Percentiles rank a stretch among this genome's conserved stretches.
Conservation (phyloP, 1,140 invertebrate species). For the Pomacea maculata region DNA sequence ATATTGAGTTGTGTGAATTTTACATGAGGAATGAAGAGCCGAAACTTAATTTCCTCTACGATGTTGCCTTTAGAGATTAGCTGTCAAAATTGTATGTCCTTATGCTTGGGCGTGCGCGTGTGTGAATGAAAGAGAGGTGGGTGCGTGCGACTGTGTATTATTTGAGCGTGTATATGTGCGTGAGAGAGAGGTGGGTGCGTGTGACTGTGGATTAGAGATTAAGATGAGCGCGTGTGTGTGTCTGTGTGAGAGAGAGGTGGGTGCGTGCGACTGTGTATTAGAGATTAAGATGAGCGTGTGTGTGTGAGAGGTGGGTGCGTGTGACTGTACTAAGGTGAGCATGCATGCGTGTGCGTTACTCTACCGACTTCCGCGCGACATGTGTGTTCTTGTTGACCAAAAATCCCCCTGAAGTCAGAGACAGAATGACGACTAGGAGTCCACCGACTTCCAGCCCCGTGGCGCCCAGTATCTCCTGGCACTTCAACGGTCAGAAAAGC, state of each 20-base stretch:
- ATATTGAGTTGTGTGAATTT: not conserved
- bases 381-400: too few relatives aligned
- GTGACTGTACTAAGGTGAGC: not conserved
- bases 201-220: not conserved
- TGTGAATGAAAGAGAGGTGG: not conserved
- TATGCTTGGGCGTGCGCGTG: not conserved
- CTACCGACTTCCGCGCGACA: not conserved
- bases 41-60: too few relatives aligned
- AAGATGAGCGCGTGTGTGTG: not conserved
- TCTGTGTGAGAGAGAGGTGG: not conserved
- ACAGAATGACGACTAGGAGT: too few relatives aligned
- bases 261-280: not conserved
- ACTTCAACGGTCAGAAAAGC: too few relatives aligned
- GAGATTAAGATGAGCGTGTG: not conserved
- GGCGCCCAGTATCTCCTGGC: too few relatives aligned
- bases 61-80: too few relatives aligned
- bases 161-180: not conserved
- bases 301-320: not conserved
- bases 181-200: not conserved
- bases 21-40: too few relatives aligned
- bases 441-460: too few relatives aligned
- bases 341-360: not conserved
- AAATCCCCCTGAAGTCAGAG: too few relatives aligned
- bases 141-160: too few relatives aligned
- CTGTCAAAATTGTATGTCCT: too few relatives aligned